Evolutionary conservation across 2,888 invertebrate genomes (phyloP), one percentile per base, ranked within the genome.

Genomic region (Polymixis lichenea): DNA sequence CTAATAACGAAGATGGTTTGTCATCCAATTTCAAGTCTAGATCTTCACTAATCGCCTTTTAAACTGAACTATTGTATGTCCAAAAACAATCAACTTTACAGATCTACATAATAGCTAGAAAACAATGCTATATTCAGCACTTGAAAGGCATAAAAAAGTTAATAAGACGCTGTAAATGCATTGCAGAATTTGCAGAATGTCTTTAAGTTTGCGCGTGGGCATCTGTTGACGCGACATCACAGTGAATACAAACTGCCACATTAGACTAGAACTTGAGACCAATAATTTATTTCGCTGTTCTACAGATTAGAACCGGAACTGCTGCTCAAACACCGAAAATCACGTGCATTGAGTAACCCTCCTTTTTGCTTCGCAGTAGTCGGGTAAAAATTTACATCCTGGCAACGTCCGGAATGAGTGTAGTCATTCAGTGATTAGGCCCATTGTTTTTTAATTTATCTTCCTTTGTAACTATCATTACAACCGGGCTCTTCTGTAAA

Each of bases 251-350:
- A 82, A 83, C 19, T 70, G 38, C 61, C 51, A 3, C 60, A 85
- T 83, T 85, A 70, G 17, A 77, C 86, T 55, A 82, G 78, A 77
- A 72, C 85, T 77, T 82, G 70, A 62, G 13, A 49, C 28, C 13
- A 69, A 72, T 70, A 53, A 70, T 85, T 53, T 62, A 76, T 64
- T 19, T 56, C 55, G 11, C 43, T 15, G 28, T 51, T 22, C 13
- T 11, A 28, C 49, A 56, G 55, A 60, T 70, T 51, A 15, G 22
- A 70, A 62, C 62, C 77, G 69, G 77, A 76, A 67, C 69, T 72
- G 5, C 32, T 56, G 17, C 19, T n/a, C 15, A 28, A 22, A 66
- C 56, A 67, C 56, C 15, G 6, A 67, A 49, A 66, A 58, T 17
- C 1, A 15, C 6, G 28, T 17, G 38, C n/a, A 25, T n/a, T 3